Conservation (phyloP, 2,888 invertebrate genomes). For the Perithous albicinctus region DNA sequence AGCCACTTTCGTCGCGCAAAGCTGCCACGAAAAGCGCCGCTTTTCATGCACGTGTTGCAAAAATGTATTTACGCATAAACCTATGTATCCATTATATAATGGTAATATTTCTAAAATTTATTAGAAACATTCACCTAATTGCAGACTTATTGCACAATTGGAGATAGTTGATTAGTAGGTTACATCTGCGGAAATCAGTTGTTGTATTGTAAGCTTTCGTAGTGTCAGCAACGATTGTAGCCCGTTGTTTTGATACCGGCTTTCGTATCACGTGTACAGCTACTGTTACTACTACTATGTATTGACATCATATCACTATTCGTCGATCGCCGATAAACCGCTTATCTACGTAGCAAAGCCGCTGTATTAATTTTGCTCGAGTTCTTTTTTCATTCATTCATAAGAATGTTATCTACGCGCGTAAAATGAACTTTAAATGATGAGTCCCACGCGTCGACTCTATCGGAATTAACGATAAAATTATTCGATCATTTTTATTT, state of each 20-base stretch:
- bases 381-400: constrained; percentile 25
- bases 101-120: too few relatives aligned
- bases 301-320: not conserved
- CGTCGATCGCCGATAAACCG: constrained; percentile 22
- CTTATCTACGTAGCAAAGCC: constrained; percentile 20
- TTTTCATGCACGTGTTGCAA: too few relatives aligned
- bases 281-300: not conserved
- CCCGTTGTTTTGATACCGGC: not conserved
- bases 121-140: too few relatives aligned
- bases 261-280: not conserved
- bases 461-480: not conserved
- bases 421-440: constrained; percentile 15
- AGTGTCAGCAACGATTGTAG: too few relatives aligned
- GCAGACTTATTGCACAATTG: not conserved
- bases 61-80: not conserved
- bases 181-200: not conserved
- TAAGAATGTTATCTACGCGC: constrained; percentile 13
- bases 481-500: not conserved
- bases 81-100: not conserved
- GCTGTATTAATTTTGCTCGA: constrained; percentile 16
- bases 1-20: too few relatives aligned
- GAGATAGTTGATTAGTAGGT: not conserved
- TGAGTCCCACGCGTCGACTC: not conserved
- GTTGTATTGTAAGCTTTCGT: not conserved
- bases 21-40: too few relatives aligned